Evolutionary conservation across 2,888 invertebrate species (phyloP), one percentile per base, ranked within the genome.

Genomic region (Athrips mouffetella): DNA sequence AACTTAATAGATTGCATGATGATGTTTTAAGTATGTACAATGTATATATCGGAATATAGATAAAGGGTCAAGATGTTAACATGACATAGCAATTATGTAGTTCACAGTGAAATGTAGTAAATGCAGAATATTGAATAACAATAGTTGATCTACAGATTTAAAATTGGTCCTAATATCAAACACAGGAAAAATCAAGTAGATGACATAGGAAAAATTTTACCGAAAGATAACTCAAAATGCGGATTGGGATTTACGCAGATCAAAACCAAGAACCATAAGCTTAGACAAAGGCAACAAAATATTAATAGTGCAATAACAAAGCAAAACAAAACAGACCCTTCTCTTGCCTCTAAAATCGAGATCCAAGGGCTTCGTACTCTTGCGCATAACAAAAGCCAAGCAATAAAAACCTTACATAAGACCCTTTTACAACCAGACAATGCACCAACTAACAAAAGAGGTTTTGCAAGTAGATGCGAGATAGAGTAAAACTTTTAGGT

Each of bases 391-490:
- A 31, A 33, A 35, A 45, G 30, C 23, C 31, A 31, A 18, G 39
- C 48, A 50, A 49, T 41, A 53, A 47, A 53, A 42, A 30, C 41
- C 45, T 47, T 45, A 55, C 45, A 55, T 54, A 58, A 55, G 44
- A 45, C 40, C 45, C 49, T 35, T 45, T 49, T 31, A 31, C 11
- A 31, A 23, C 33, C 25, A 23, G 42, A 48, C 48, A 48, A 48
- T 48, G 37, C 37, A 45, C 15, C 2, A 30, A 10, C 21, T 20
- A 37, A 56, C 54, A 52, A 54, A 53, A 52, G 54, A 46, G 25
- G 21, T 49, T 47, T 48, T 45, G 47, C 49, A 49, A 52, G 47
- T 37, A 49, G 41, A 42, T 52, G 29, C 6, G 33, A 47, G 52
- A 49, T 52, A 47, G 39, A 25, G 29, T 44, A 44, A n/a, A 37